Evolutionary conservation across 2,113 vertebrate species (phyloP).

Genomic region (Tychaedon coryphoeus): DNA sequence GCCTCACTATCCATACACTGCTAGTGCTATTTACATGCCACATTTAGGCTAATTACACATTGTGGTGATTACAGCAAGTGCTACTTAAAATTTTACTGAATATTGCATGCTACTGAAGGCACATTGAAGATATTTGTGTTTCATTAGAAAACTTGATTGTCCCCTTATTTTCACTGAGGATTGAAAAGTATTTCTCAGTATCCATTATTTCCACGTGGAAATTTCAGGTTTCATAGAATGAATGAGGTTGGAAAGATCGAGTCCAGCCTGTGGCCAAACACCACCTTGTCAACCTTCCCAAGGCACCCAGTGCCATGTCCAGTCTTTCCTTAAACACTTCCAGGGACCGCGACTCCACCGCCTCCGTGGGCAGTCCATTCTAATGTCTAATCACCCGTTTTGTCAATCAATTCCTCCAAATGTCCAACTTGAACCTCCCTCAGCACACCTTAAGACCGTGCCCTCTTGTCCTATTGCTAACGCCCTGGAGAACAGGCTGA

Average conservation of each 20-base stretch:
- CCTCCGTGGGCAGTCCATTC: neutral
- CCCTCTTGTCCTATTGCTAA: too few species aligned
- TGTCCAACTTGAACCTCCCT: neutral
- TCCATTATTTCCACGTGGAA: fast-evolving
- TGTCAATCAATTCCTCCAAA: neutral
- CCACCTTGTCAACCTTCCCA: neutral
- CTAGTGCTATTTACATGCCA: neutral
- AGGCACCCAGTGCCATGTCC: fast-evolving
- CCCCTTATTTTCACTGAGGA: neutral
- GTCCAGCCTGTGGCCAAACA: neutral
- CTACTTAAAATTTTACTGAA: neutral
- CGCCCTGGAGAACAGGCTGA: neutral
- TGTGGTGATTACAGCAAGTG: fast-evolving
- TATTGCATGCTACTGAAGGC: neutral
- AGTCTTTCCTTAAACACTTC: neutral
- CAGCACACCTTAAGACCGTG: fast-evolving
- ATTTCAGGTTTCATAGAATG: neutral
- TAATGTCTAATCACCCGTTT: fast-evolving
- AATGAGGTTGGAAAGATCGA: neutral
- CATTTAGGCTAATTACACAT: fast-evolving
- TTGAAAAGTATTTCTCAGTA: fast-evolving
- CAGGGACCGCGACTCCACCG: fast-evolving
- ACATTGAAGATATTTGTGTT: neutral
- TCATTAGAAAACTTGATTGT: neutral
- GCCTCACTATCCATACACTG: too few species aligned